Evolutionary conservation across 2,797 vertebrate genomes (phyloP), one percentile per base, ranked within the genome.

Genomic region (Enteromius viviparus): DNA sequence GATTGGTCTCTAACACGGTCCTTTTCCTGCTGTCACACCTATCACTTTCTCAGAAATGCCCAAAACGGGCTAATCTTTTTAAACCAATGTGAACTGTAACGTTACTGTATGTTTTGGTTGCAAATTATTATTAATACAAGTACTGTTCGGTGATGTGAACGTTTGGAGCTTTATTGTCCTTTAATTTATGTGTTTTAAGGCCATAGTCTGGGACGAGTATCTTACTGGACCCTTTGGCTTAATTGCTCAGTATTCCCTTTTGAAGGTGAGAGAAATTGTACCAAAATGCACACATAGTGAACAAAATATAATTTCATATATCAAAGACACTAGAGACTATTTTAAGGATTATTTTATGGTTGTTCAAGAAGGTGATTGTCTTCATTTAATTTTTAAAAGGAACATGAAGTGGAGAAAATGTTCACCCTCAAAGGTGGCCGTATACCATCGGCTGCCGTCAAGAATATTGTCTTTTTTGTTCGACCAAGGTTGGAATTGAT

Each of bases 321-420:
- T 49, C 0, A 32, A 6, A 51, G 6, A 53, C 34, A 40, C 12
- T 3, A 1, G 4, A 19, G 40, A 45, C 47, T 55, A n/a, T 9
- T 55, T 55, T n/a, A 55, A 29, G 29, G 5, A 29, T 11, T 1
- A 2, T 62, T 47, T 19, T 2, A 60, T 81, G 34, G 4, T 2
- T 72, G 21, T 34, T 17, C 8, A 55, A 64, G 9, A 34, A 34
- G 2, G 2, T 34, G 2, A 34, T 53, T 21, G 10, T 74, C 29
- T 74, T 8, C 1, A 74, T 74, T 58, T 26, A 29, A 37, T 51
- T 68, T 9, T 85, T 71, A 10, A 29, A 64, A 99, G 98, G 98
- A 99, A 89, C 98, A 99, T 94, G 98, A 99, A 91, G 98, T 99
- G 89, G 98, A 99, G 85, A 99, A 99, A 93, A 99, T 99, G 98